Evolutionary conservation across 2,888 invertebrate genomes (phyloP), one percentile per base, ranked within the genome.

Genomic region (Cephus nigrinus): DNA sequence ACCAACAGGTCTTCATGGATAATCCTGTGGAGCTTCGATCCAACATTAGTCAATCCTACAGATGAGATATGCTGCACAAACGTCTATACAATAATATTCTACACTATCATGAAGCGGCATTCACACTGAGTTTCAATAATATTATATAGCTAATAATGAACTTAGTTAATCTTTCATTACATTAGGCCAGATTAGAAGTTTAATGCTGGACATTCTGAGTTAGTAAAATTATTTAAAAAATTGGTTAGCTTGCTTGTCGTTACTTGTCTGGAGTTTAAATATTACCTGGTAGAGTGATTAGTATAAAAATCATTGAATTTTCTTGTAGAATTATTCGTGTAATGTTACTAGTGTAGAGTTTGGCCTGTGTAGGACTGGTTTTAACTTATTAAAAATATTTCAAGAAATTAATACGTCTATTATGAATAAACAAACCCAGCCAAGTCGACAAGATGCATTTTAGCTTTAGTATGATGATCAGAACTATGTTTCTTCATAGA

Each of bases 391-490:
- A 23, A 55, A 55, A 23, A 55, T 23, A 55, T 55, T 55, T 23
- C 1, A 55, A 55, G 1, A 5, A 55, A 55, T 55, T 9, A 55
- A 23, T 55, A 23, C 2, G 23, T 23, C 5, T 23, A 23, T 23
- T 55, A 5, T 55, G 74, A 68, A 36, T 33, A 23, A 33, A 55
- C 86, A 81, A 87, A 93, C 93, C 93, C 93, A 34, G 93, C 93
- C 69, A 93, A 89, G 87, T 93, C 93, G 12, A 93, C 93, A 31
- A 93, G 85, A 86, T 93, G 92, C 79, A 93, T 88, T 87, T 93
- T 93, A 1, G 93, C 93, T 80, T 91, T 89, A 68, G 89, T 88
- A 40, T 92, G 89, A 80, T 86, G 88, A 74, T 91, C 87, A 30
- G 88, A 86, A 11, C 86, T 86, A 12, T 89, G 84, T 78, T 89